Evolutionary conservation across 2,113 vertebrate genomes (phyloP), one percentile per base, ranked within the genome.

Genomic region (Eulemur rufifrons): DNA sequence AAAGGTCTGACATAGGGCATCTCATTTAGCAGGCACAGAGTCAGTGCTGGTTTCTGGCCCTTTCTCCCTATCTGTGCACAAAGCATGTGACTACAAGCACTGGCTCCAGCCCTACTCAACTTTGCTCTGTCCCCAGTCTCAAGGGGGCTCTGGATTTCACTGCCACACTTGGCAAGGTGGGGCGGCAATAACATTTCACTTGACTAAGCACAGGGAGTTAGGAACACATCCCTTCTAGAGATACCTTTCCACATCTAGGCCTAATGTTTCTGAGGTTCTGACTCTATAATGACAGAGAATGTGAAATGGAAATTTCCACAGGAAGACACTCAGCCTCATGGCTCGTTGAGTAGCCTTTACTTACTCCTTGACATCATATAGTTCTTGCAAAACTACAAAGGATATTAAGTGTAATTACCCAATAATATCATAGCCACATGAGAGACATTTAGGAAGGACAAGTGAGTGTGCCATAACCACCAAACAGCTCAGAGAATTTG

Each of bases 101-200:
- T 54, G 14, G 12, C 17, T 37, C 9, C 8, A 47, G 13, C 9
- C 13, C 15, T 47, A 56, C 5, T 56, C 6, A 9, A 1, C 0
- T 74, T 10, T 85, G 14, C 0, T 82, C 27, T n/a, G 14, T 68
- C 50, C 77, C 21, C 27, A 68, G 0, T 21, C 59, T 47, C 52
- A 34, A 37, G 11, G 4, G 37, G 13, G 0, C 52, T 32, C 20
- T 37, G 34, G 42, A 59, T 18, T 17, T 91, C 63, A 81, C 56
- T 77, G 5, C 14, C 21, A 34, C 37, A 56, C 2, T 4, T 54
- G 29, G 52, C 37, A 56, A 52, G 81, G 23, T 21, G 8, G 12
- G 7, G 11, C 11, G 2, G 6, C 8, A 3, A 27, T 29, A 45
- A 68, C 0, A 37, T 0, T 8, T 81, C 8, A n/a, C 0, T 29